phyloP scores from a whole-genome alignment of 2,113 vertebrate species.

The Platanista minor region DNA sequence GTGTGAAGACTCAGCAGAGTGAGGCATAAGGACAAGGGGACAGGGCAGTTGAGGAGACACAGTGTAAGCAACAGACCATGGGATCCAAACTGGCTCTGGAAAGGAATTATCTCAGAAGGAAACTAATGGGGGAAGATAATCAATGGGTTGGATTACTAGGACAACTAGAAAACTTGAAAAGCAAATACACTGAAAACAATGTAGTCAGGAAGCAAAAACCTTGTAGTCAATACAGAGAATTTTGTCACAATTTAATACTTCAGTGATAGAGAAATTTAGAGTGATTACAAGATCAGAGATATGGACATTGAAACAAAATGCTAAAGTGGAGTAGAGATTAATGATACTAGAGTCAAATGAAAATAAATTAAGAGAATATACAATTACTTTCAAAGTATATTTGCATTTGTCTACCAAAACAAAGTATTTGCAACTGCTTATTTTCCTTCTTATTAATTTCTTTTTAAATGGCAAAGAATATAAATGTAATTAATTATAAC shows the following conservation, averaged over 20 bases:
- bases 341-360: not conserved
- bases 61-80: not conserved
- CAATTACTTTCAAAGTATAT: not conserved
- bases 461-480: not conserved
- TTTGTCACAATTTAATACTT: not conserved
- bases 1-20: not conserved
- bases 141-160: not conserved
- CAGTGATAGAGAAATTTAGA: not conserved
- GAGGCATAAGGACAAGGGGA: not conserved
- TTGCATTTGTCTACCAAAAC: not conserved
- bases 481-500: not conserved
- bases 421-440: not conserved
- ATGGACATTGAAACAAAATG: not conserved
- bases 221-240: not conserved
- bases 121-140: not conserved
- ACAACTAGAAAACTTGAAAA: not conserved
- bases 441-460: not conserved
- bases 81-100: not conserved
- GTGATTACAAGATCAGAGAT: not conserved
- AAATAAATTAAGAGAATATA: not conserved
- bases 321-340: not conserved
- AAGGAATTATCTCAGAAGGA: slow-evolving; percentile 1
- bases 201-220: not conserved
- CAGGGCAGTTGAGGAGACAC: not conserved
- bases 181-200: not conserved